A percentile compares a stretch with the other conserved stretches of the same genome.
These are phyloP conservation scores for Heterohyrax brucei DNA, from an alignment of 2,797 vertebrate species.

Conservation along the genomic window DNA sequence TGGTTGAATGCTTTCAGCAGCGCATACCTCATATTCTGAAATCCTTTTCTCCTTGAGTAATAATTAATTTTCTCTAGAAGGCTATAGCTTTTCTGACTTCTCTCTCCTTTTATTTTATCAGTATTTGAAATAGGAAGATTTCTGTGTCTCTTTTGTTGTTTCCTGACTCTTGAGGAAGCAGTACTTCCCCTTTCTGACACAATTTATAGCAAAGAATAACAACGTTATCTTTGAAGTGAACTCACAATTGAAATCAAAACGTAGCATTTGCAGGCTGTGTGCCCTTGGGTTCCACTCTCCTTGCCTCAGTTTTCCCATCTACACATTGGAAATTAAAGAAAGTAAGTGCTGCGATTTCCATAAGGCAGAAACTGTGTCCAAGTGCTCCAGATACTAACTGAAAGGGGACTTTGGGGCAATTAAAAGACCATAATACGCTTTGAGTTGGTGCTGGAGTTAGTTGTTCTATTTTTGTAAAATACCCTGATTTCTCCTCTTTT, in stretches of 20 bases:
- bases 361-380: background rate
- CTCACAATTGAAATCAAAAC: background rate
- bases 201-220: background rate
- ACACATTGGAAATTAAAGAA: slow-evolving; percentile 9
- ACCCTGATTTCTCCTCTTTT: background rate
- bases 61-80: slow-evolving; percentile 42
- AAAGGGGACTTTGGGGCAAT: background rate
- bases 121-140: slow-evolving; percentile 55
- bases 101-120: slow-evolving; percentile 51
- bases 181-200: background rate
- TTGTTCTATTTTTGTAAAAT: background rate
- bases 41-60: slow-evolving; percentile 21
- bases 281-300: background rate
- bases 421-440: background rate
- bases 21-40: slow-evolving; percentile 23
- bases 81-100: background rate
- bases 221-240: background rate
- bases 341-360: background rate
- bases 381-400: background rate
- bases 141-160: background rate
- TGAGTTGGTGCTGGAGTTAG: background rate
- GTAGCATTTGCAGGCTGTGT: background rate
- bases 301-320: slow-evolving; percentile 24
- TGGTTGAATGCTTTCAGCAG: slow-evolving; percentile 23
- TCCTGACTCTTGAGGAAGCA: background rate